phyloP scores from a whole-genome alignment of 2,888 invertebrate genomes.

The Melipona bicolor region DNA sequence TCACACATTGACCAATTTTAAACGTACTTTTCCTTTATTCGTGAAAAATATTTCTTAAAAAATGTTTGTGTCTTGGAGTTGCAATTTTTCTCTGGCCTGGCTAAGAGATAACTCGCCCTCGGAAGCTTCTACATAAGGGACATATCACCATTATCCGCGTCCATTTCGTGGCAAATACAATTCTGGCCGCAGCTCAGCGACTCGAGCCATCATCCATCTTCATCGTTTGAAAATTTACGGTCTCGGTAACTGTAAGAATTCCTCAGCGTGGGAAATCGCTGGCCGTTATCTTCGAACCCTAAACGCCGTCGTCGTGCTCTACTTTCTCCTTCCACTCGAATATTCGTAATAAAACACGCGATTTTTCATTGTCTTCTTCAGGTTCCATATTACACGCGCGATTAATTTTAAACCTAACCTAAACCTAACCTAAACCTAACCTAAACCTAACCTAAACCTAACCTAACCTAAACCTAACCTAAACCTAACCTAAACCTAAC shows the following conservation, averaged over 20 bases:
- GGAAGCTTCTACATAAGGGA: not conserved
- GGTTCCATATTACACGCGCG: too few relatives aligned
- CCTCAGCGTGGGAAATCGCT: not conserved
- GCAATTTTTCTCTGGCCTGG: not conserved
- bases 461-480: too few relatives aligned
- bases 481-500: too few relatives aligned
- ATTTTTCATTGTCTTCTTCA: not conserved
- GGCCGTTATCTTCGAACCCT: not conserved
- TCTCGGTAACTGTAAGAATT: not conserved
- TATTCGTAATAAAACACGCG: not conserved
- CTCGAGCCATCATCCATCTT: constrained; percentile 32
- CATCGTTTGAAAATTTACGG: constrained; percentile 33
- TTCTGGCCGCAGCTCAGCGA: not conserved
- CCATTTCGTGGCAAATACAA: constrained; percentile 24
- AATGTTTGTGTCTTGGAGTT: not conserved
- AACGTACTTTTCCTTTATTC: too few relatives aligned
- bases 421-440: too few relatives aligned
- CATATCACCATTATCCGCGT: constrained; percentile 27
- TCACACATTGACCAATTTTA: too few relatives aligned
- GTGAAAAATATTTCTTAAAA: not conserved
- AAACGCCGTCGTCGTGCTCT: not conserved
- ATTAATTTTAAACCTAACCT: too few relatives aligned
- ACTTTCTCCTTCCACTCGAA: not conserved
- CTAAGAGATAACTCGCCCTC: not conserved
- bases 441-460: too few relatives aligned